These are phyloP conservation scores for honey bee (Apis mellifera) DNA, from an alignment of 1,140 invertebrate species.

Conservation along the genomic window DNA sequence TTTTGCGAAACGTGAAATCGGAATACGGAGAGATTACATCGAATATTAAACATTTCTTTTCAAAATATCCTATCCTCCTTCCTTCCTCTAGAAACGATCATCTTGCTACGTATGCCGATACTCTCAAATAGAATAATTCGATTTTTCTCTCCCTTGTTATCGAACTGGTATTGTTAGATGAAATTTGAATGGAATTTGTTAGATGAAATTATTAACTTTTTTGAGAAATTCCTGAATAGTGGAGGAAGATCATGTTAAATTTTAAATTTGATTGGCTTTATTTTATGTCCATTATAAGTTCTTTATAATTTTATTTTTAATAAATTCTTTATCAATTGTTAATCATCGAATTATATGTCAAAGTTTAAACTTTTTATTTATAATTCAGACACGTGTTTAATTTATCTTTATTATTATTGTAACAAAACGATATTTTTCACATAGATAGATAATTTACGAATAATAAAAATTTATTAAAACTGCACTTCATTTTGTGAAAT, in stretches of 20 bases:
- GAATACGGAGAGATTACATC: not conserved
- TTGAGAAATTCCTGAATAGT: not conserved
- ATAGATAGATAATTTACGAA: not conserved
- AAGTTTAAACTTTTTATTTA: too few relatives aligned
- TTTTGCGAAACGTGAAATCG: conserved; percentile 40
- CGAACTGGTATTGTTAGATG: not conserved
- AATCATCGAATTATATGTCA: too few relatives aligned
- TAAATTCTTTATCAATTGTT: too few relatives aligned
- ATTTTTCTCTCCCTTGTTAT: not conserved
- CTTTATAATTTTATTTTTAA: not conserved
- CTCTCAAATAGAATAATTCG: not conserved
- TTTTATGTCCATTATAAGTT: not conserved
- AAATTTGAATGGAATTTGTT: not conserved
- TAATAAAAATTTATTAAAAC: not conserved
- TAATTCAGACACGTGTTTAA: too few relatives aligned
- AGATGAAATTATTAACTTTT: not conserved
- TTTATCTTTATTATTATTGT: too few relatives aligned
- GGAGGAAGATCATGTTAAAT: not conserved
- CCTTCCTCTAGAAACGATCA: not conserved
- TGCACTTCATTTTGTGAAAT: not conserved
- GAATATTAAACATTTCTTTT: not conserved
- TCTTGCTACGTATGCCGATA: not conserved
- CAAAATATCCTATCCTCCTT: not conserved
- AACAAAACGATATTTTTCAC: too few relatives aligned
- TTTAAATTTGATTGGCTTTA: not conserved